Evolutionary conservation across 2,888 invertebrate genomes (phyloP).

Genomic region (Lepidochrysops patricia): DNA sequence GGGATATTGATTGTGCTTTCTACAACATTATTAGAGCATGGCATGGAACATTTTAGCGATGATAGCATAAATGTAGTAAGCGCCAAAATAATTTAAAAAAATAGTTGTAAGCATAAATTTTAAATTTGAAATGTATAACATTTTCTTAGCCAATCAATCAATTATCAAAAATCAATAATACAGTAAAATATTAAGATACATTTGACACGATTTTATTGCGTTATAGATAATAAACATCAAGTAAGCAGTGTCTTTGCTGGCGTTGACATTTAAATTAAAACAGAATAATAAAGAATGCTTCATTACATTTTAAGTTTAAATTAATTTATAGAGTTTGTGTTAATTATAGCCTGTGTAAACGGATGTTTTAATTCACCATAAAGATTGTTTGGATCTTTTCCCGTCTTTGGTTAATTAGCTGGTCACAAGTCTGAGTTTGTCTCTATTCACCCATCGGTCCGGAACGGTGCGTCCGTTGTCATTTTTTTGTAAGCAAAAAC

Average conservation of each 20-base stretch:
- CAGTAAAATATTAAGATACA: too few relatives aligned
- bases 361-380: slow-evolving; percentile 45
- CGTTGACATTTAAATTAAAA: background rate
- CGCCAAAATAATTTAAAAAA: too few relatives aligned
- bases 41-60: too few relatives aligned
- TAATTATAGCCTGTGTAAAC: slow-evolving; percentile 36
- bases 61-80: too few relatives aligned
- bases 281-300: background rate
- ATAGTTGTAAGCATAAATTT: too few relatives aligned
- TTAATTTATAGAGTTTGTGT: slow-evolving; percentile 17
- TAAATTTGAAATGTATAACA: too few relatives aligned
- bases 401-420: slow-evolving; percentile 52
- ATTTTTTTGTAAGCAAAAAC: slow-evolving; percentile 15
- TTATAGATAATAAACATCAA: background rate
- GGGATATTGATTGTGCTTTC: background rate
- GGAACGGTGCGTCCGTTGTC: slow-evolving; percentile 31
- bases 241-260: background rate
- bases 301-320: slow-evolving; percentile 9
- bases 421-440: slow-evolving; percentile 32
- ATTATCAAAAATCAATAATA: too few relatives aligned
- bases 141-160: too few relatives aligned
- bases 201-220: background rate
- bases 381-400: slow-evolving; percentile 38
- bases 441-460: slow-evolving; percentile 36
- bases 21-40: background rate